Percentiles rank a stretch among this genome's conserved stretches.
Conservation (phyloP, 2,888 invertebrate species). For the Phalera bucephala region DNA sequence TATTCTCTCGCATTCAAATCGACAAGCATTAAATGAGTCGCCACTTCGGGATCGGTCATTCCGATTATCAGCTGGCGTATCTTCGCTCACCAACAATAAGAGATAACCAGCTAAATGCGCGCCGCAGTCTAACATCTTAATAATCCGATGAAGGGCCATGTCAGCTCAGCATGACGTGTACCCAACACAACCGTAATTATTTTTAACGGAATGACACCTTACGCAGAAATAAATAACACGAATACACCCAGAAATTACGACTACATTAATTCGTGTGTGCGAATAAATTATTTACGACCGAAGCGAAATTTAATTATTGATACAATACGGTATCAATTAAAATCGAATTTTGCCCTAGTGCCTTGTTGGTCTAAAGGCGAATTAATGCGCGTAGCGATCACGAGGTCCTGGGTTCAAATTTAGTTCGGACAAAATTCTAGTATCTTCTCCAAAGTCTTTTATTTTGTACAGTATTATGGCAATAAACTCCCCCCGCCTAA, state of each 20-base stretch:
- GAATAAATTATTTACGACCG: slow-evolving; percentile 42
- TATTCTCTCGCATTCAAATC: slow-evolving; percentile 48
- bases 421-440: no score
- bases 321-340: slow-evolving; percentile 30
- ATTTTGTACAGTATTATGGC: no score
- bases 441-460: no score
- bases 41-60: slow-evolving; percentile 54
- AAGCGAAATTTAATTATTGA: slow-evolving; percentile 37
- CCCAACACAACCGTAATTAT: slow-evolving; percentile 67
- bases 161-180: slow-evolving; percentile 74
- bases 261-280: slow-evolving; percentile 47
- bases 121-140: slow-evolving; percentile 69
- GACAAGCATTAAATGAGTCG: slow-evolving; percentile 79
- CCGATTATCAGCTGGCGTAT: slow-evolving; percentile 70
- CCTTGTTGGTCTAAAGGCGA: no score
- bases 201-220: slow-evolving; percentile 70
- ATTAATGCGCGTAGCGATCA: no score
- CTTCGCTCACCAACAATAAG: slow-evolving; percentile 59
- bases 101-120: slow-evolving; percentile 63
- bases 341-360: slow-evolving; percentile 32
- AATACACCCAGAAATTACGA: slow-evolving; percentile 45
- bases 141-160: slow-evolving; percentile 68
- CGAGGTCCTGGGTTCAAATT: no score
- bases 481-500: no score
- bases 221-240: slow-evolving; percentile 53